A percentile compares a stretch with the other conserved stretches of the same genome.
phyloP scores from a whole-genome alignment of 2,797 vertebrate species.

The Notolepis coatsorum region DNA sequence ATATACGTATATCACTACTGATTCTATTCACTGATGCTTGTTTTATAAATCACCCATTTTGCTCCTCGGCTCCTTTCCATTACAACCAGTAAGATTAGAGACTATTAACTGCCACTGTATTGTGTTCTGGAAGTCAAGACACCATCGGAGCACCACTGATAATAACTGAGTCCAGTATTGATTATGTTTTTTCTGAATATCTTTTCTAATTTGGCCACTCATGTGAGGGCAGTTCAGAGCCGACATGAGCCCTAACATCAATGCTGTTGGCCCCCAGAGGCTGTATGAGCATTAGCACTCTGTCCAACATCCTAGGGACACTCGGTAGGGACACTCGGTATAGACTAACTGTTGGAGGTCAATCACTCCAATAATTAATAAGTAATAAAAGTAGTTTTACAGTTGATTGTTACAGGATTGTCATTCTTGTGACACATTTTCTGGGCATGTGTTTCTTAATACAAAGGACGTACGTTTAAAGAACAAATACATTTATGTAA shows the following conservation, averaged over 20 bases:
- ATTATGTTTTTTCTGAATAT: slow-evolving; percentile 21
- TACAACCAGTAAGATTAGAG: neutral
- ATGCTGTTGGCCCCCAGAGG: neutral
- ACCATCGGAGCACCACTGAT: slow-evolving; percentile 5
- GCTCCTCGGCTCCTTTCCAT: neutral
- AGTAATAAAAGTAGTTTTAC: too few species aligned
- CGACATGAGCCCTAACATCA: neutral
- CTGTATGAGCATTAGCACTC: neutral
- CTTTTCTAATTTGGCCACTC: neutral
- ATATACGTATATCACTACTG: neutral
- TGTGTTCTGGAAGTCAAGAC: neutral
- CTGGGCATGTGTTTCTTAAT: too few species aligned
- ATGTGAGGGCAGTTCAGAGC: neutral
- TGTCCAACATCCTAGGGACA: neutral
- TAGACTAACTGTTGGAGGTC: too few species aligned
- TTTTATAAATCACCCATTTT: neutral
- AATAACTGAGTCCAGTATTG: slow-evolving; percentile 49
- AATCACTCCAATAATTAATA: too few species aligned
- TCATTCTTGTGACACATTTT: too few species aligned
- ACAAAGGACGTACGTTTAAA: too few species aligned
- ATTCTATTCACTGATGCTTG: neutral
- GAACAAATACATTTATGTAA: too few species aligned
- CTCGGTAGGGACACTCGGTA: neutral
- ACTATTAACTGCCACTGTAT: neutral
- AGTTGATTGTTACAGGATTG: too few species aligned